A percentile compares a stretch with the other conserved stretches of the same genome.
Evolutionary conservation across 2,888 invertebrate genomes (phyloP).

Genomic region (Drosophila greeni): DNA sequence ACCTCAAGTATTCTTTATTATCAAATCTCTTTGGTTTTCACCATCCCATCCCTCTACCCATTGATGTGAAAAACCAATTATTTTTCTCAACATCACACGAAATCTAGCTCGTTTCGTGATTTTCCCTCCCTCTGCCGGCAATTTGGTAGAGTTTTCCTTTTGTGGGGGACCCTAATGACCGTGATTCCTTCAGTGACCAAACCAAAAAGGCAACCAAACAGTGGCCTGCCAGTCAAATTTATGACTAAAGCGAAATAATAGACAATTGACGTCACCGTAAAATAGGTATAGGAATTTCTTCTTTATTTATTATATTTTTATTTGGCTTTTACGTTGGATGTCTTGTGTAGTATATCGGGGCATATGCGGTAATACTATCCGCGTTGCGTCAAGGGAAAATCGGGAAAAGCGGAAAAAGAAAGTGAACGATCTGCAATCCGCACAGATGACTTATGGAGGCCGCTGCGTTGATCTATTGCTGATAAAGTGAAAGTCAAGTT

Average conservation of each 20-base stretch:
- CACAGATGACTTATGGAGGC: constrained; percentile 50
- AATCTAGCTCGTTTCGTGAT: constrained; percentile 1
- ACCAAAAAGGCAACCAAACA: constrained; percentile 7
- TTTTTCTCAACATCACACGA: constrained; percentile 16
- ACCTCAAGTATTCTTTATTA: background rate
- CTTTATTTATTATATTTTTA: constrained; percentile 51
- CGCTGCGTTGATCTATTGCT: constrained; percentile 57
- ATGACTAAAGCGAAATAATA: constrained; percentile 64
- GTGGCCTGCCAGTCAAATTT: constrained; percentile 57
- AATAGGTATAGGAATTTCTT: constrained; percentile 63
- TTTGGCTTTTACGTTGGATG: constrained; percentile 53
- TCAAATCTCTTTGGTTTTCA: background rate
- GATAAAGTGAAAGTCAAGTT: constrained; percentile 74
- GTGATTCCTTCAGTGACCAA: constrained; percentile 25
- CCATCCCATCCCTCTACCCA: background rate
- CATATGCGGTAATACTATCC: constrained; percentile 64
- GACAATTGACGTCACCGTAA: constrained; percentile 67
- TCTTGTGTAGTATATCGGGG: constrained; percentile 44
- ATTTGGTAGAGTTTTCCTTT: constrained; percentile 7
- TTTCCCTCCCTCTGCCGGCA: background rate
- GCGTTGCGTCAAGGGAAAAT: constrained; percentile 40
- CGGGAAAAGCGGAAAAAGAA: constrained; percentile 5
- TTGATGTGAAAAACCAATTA: constrained; percentile 18
- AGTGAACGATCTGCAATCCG: constrained; percentile 16
- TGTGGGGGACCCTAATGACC: constrained; percentile 1